These are phyloP conservation scores for Homalodisca vitripennis DNA, from an alignment of 1,140 invertebrate species.

Conservation along the genomic window DNA sequence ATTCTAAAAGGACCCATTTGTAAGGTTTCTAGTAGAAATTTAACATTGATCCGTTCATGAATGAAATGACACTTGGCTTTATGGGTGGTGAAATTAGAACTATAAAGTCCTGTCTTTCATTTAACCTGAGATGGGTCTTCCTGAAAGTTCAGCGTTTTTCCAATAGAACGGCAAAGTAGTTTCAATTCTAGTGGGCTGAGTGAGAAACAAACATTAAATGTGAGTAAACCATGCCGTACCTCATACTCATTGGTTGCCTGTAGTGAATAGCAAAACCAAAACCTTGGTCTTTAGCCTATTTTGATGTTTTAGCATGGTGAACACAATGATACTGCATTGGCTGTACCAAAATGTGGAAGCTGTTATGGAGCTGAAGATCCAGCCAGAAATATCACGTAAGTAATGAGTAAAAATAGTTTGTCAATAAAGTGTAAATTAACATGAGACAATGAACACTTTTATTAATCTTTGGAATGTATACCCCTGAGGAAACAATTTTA, in stretches of 20 bases:
- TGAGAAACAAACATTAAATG: not conserved
- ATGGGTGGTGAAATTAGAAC: too few species aligned
- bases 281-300: not conserved
- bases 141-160: too few species aligned
- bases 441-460: not conserved
- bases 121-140: too few species aligned
- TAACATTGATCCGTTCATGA: too few species aligned
- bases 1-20: too few species aligned
- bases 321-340: slow-evolving; percentile 50
- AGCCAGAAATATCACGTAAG: slow-evolving; percentile 39
- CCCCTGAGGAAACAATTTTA: not conserved
- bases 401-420: not conserved
- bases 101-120: too few species aligned
- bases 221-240: not conserved
- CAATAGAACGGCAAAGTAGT: not conserved
- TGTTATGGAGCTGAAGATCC: slow-evolving; percentile 83
- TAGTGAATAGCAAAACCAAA: not conserved
- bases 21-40: too few species aligned
- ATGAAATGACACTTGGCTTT: too few species aligned
- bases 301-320: not conserved
- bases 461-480: not conserved
- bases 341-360: slow-evolving; percentile 58
- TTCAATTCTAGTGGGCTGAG: not conserved
- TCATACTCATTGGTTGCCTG: not conserved
- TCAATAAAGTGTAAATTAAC: not conserved